Conservation (phyloP, 2,888 invertebrate species). For the Stenchaetothrips biformis region DNA sequence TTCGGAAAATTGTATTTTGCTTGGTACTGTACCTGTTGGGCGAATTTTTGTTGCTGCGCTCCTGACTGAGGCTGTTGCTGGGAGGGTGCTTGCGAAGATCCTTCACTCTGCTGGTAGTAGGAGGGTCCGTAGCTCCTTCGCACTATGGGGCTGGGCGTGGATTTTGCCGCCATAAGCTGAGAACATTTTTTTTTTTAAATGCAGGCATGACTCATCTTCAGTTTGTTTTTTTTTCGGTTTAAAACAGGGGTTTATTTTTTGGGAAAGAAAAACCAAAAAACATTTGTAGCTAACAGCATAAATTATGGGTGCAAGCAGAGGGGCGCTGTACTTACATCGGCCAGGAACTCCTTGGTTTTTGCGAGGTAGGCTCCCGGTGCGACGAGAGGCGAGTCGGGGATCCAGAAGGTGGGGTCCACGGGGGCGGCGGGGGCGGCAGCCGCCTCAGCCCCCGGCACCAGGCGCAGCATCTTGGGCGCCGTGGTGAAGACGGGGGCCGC, state of each 20-base stretch:
- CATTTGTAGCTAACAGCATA: no score
- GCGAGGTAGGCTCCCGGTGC: slow-evolving; percentile 27
- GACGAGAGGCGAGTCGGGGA: slow-evolving; percentile 27
- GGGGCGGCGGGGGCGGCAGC: slow-evolving; percentile 13
- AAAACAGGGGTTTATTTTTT: no score
- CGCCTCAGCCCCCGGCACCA: background rate
- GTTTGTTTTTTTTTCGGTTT: no score
- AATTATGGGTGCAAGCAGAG: no score
- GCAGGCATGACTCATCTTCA: no score
- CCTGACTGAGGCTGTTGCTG: background rate
- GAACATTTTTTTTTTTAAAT: no score
- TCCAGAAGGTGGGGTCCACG: slow-evolving; percentile 33
- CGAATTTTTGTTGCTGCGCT: background rate
- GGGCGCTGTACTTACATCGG: background rate
- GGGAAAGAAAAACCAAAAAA: no score
- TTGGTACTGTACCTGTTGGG: background rate
- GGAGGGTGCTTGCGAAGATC: background rate
- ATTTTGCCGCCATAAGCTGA: background rate
- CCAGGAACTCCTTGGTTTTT: background rate
- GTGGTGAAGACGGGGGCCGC: background rate
- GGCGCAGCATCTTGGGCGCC: background rate
- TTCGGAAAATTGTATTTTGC: no score
- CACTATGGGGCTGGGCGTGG: background rate
- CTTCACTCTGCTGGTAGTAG: background rate
- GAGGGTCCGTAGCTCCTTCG: background rate